Percentiles rank a stretch among this genome's conserved stretches.
These are phyloP conservation scores for Athalia circularis DNA, from an alignment of 2,888 invertebrate species.

Conservation along the genomic window DNA sequence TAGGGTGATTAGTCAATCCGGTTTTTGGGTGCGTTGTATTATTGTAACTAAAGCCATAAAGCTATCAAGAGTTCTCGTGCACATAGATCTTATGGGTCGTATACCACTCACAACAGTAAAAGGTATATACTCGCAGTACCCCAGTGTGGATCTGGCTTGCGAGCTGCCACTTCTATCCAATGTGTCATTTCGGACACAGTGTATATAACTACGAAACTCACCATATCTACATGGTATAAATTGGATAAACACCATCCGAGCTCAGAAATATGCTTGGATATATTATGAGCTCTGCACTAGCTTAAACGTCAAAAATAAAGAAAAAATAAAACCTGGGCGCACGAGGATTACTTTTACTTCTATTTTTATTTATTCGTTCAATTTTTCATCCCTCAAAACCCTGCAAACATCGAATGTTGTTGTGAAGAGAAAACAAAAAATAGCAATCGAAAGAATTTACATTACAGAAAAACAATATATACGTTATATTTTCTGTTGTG, in stretches of 20 bases:
- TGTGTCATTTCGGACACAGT: slow-evolving; percentile 49
- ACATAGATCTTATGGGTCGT: background rate
- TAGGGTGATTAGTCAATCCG: slow-evolving; percentile 41
- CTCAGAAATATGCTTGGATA: too few species aligned
- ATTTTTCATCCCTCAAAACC: background rate
- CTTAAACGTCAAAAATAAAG: too few species aligned
- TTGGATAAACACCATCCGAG: background rate
- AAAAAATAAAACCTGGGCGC: too few species aligned
- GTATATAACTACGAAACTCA: slow-evolving; percentile 15
- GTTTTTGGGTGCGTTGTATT: slow-evolving; percentile 27
- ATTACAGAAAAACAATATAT: too few species aligned
- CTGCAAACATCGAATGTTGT: too few species aligned
- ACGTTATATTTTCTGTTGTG: too few species aligned
- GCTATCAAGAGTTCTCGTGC: slow-evolving; percentile 30
- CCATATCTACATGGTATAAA: slow-evolving; percentile 38
- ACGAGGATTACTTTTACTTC: too few species aligned
- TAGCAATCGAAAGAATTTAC: too few species aligned
- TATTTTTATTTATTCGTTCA: background rate
- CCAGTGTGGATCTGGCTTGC: background rate
- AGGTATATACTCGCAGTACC: background rate
- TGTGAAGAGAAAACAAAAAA: too few species aligned
- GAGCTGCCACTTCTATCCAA: slow-evolving; percentile 48
- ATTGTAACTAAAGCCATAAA: slow-evolving; percentile 40
- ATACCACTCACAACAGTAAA: slow-evolving; percentile 34
- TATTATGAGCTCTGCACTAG: too few species aligned